Conservation (phyloP, 2,797 vertebrate genomes). For the Takifugu rubripes region DNA sequence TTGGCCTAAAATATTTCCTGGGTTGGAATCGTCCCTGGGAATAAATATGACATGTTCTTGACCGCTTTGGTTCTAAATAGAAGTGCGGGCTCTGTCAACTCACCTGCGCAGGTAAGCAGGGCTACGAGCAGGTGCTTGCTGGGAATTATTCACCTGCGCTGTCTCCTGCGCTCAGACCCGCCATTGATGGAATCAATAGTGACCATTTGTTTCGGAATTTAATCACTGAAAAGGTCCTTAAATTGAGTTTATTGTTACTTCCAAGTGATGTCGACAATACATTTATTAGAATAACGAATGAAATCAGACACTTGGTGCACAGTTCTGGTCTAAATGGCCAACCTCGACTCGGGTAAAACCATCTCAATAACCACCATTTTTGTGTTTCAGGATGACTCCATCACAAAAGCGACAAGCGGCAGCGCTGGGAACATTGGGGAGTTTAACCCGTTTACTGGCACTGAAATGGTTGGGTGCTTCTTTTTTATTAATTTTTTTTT, state of each 20-base stretch:
- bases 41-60: neutral
- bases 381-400: conserved; percentile 70
- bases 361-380: neutral
- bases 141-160: neutral
- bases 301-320: no score
- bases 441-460: conserved; percentile 73
- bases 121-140: neutral
- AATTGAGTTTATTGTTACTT: no score
- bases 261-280: no score
- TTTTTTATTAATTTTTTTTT: neutral
- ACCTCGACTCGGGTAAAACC: no score
- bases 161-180: neutral
- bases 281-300: no score
- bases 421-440: conserved; percentile 39
- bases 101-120: neutral
- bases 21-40: neutral
- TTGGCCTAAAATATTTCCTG: conserved; percentile 33
- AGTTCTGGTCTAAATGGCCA: no score
- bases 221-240: no score
- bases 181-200: neutral
- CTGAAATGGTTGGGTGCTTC: conserved; percentile 47
- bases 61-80: neutral
- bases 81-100: neutral
- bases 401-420: conserved; percentile 64
- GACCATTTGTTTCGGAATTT: neutral